These are phyloP conservation scores for Mustelus asterias DNA, from an alignment of 2,113 vertebrate genomes.

Conservation along the genomic window DNA sequence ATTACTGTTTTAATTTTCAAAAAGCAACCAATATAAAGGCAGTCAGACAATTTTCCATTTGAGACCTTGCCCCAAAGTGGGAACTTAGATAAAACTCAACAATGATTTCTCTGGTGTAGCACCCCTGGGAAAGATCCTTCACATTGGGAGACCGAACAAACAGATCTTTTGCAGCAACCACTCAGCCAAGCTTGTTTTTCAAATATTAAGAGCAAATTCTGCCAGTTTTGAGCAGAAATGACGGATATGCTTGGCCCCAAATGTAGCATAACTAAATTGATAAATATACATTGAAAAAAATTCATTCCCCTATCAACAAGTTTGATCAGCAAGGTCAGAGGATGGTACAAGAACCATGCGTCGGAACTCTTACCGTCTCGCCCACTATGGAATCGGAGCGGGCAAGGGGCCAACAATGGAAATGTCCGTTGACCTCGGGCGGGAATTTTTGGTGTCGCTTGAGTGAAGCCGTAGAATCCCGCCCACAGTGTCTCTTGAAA, in stretches of 20 bases:
- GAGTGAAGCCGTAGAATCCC: no score
- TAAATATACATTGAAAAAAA: neutral
- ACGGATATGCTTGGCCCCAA: neutral
- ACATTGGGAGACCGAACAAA: neutral
- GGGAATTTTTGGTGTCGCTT: no score
- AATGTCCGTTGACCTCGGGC: no score
- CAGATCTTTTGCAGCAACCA: neutral
- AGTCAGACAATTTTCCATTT: neutral
- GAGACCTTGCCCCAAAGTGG: neutral
- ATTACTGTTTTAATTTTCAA: neutral
- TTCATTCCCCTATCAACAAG: neutral
- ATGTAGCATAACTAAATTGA: neutral
- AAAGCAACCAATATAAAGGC: neutral
- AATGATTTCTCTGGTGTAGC: neutral
- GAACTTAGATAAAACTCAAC: neutral
- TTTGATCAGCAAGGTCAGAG: neutral
- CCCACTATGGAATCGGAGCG: no score
- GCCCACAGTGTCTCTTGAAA: neutral
- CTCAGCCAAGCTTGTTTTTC: neutral
- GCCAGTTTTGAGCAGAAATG: neutral
- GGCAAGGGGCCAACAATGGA: no score
- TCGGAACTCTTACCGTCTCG: no score
- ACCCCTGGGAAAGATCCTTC: neutral
- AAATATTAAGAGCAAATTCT: neutral
- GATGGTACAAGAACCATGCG: neutral